Evolutionary conservation across 2,113 vertebrate species (phyloP).

Genomic region (Oryzias woworae): DNA sequence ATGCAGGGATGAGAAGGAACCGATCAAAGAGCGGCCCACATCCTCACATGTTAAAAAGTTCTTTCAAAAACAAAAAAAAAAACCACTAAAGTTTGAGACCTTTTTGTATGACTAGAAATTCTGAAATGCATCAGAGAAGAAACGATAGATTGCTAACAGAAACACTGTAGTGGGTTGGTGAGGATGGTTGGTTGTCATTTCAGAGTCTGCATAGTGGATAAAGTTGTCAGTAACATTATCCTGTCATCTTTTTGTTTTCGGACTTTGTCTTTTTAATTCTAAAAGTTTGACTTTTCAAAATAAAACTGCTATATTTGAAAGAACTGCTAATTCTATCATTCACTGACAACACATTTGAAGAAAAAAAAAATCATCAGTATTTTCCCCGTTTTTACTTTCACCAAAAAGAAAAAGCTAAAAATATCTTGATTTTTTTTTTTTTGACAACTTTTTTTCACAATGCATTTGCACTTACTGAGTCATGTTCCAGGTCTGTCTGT

Average conservation of each 20-base stretch:
- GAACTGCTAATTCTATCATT: constrained; percentile 3
- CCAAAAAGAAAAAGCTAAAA: no score
- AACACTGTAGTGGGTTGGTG: constrained; percentile 40
- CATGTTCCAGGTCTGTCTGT: constrained; percentile 32
- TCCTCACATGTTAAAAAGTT: no score
- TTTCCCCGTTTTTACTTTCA: no score
- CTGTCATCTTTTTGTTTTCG: constrained; percentile 38
- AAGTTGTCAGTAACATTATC: constrained; percentile 47
- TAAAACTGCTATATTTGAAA: constrained; percentile 38
- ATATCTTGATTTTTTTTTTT: no score
- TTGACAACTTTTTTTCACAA: no score
- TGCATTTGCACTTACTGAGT: constrained; percentile 29
- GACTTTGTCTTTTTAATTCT: constrained; percentile 10
- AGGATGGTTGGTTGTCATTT: constrained; percentile 48
- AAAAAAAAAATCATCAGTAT: no score
- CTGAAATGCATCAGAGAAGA: constrained; percentile 27
- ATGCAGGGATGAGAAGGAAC: no score
- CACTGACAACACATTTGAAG: constrained; percentile 3
- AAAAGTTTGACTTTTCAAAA: constrained; percentile 40
- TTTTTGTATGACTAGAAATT: not conserved
- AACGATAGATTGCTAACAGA: constrained; percentile 56
- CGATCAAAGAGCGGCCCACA: no score
- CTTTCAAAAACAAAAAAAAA: no score
- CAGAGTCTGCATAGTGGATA: constrained; percentile 50
- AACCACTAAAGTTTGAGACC: no score